These are phyloP conservation scores for Glossophaga mutica DNA, from an alignment of 2,797 vertebrate genomes.

Conservation along the genomic window DNA sequence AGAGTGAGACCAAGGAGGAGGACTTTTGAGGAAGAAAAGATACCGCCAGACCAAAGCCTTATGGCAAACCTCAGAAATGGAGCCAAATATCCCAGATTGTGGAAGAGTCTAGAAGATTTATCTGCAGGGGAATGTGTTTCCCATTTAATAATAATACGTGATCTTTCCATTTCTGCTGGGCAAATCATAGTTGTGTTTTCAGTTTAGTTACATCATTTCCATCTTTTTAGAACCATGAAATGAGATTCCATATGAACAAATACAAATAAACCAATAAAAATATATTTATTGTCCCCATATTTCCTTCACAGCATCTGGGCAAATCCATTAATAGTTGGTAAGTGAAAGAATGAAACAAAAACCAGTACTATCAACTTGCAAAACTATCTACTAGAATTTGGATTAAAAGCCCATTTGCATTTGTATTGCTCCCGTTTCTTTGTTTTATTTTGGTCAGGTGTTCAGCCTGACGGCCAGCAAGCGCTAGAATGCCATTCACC, in stretches of 20 bases:
- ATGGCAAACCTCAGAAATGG: not conserved
- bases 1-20: not conserved
- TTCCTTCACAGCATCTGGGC: not conserved
- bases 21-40: constrained; percentile 1
- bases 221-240: not conserved
- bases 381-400: not conserved
- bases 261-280: constrained; percentile 60
- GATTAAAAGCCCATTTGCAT: not conserved
- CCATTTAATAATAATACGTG: constrained; percentile 55
- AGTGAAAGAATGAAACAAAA: not conserved
- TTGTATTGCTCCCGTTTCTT: not conserved
- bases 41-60: not conserved
- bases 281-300: not conserved
- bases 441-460: not conserved
- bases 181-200: not conserved
- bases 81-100: constrained; percentile 32
- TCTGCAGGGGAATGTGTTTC: constrained; percentile 47
- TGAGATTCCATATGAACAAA: not conserved
- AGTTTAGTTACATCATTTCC: not conserved
- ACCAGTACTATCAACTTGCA: not conserved
- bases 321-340: not conserved
- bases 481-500: not conserved
- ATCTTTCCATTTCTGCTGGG: constrained; percentile 38
- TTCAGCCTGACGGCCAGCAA: not conserved
- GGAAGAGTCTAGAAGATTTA: constrained; percentile 36